Conservation (phyloP, 2,797 vertebrate genomes). For the Sebastes diploproa region DNA sequence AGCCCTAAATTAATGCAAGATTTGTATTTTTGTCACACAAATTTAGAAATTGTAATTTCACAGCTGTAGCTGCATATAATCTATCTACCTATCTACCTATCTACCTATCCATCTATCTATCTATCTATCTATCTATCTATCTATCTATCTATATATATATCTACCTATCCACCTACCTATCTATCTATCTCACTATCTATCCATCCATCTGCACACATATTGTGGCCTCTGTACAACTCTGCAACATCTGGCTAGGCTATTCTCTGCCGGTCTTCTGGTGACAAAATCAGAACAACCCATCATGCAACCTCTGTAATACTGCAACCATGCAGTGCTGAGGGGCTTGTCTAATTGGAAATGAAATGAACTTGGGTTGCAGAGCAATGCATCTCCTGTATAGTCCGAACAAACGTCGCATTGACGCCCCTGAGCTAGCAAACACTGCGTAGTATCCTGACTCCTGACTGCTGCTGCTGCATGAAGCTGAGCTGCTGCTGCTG, state of each 20-base stretch:
- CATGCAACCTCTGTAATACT: not conserved
- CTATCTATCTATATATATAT: not conserved
- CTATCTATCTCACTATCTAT: not conserved
- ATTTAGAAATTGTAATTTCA: not conserved
- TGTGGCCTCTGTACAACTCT: conserved; percentile 11
- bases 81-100: not conserved
- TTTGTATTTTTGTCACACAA: not conserved
- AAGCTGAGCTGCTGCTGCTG: conserved; percentile 3
- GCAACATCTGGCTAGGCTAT: conserved; percentile 24
- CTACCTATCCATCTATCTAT: not conserved
- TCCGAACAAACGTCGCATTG: conserved; percentile 47
- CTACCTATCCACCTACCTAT: not conserved
- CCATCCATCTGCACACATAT: not conserved
- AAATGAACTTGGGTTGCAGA: conserved; percentile 1
- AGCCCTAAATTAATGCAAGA: not conserved
- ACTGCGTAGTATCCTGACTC: conserved; percentile 21
- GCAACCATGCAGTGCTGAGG: not conserved
- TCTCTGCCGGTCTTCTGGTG: not conserved
- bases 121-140: not conserved
- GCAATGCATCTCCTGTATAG: not conserved
- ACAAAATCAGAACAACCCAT: not conserved
- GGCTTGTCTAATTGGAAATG: not conserved
- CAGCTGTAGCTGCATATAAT: not conserved
- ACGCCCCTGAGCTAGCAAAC: conserved; percentile 43
- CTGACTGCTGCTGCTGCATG: conserved; percentile 18